These are phyloP conservation scores for Cyaniris semiargus DNA, from an alignment of 2,888 invertebrate genomes.

Conservation along the genomic window DNA sequence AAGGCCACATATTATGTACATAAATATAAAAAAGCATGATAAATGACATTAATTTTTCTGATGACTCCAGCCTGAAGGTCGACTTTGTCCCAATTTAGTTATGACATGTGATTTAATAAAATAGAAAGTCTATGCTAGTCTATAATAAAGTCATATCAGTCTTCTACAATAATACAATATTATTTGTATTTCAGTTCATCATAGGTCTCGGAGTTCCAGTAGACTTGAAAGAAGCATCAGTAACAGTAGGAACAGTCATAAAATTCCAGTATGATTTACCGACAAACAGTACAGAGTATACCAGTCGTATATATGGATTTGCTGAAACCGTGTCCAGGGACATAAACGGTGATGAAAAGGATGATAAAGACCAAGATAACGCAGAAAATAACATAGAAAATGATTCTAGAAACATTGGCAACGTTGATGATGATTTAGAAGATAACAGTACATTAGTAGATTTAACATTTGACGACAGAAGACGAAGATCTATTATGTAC, in stretches of 20 bases:
- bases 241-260: conserved; percentile 83
- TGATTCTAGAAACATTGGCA: conserved; percentile 47
- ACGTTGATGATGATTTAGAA: conserved; percentile 45
- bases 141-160: too few relatives aligned
- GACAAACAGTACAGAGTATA: conserved; percentile 81
- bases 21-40: too few relatives aligned
- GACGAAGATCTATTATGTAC: conserved; percentile 59
- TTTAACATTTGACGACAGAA: conserved; percentile 65
- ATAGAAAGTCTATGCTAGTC: too few relatives aligned
- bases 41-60: too few relatives aligned
- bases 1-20: too few relatives aligned
- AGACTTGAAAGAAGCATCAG: conserved; percentile 81
- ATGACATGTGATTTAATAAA: too few relatives aligned
- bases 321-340: conserved; percentile 67
- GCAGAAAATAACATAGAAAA: conserved; percentile 46
- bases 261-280: conserved; percentile 85
- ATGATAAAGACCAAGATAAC: conserved; percentile 42
- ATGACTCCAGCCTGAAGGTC: too few relatives aligned
- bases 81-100: too few relatives aligned
- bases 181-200: conserved; percentile 77
- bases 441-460: conserved; percentile 65
- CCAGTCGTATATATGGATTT: conserved; percentile 73
- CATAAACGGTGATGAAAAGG: conserved; percentile 55
- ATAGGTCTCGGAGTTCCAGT: conserved; percentile 84
- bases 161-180: too few relatives aligned